Conservation (phyloP, 2,888 invertebrate species). For the Gortyna flavago region DNA sequence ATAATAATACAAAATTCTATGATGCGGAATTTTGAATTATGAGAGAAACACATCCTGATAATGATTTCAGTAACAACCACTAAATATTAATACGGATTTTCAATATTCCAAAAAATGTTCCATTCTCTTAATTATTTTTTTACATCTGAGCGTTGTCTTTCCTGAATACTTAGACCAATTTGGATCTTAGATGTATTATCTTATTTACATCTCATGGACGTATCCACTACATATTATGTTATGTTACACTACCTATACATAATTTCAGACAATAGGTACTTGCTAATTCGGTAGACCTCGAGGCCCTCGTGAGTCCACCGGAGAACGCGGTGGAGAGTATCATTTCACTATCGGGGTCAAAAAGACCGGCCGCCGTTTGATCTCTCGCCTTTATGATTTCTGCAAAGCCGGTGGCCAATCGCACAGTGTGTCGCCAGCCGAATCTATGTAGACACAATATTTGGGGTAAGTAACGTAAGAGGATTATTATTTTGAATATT, state of each 20-base stretch:
- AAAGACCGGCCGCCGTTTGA: constrained; percentile 79
- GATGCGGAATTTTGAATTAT: background rate
- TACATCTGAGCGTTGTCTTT: background rate
- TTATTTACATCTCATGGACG: background rate
- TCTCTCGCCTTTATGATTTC: constrained; percentile 81
- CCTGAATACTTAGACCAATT: background rate
- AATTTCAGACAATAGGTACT: constrained; percentile 47
- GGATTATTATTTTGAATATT: background rate
- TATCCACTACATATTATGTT: no score
- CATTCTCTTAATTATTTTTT: no score
- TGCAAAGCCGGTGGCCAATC: constrained; percentile 67
- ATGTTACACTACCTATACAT: constrained; percentile 18
- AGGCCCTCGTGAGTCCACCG: constrained; percentile 66
- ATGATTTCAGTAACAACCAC: background rate
- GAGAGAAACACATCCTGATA: background rate
- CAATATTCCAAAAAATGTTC: background rate
- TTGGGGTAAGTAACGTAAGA: background rate
- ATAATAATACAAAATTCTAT: background rate
- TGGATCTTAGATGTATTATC: background rate
- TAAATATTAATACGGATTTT: background rate
- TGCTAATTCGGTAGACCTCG: constrained; percentile 63
- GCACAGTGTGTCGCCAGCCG: constrained; percentile 47
- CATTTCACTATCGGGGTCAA: constrained; percentile 79
- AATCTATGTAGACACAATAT: constrained; percentile 44
- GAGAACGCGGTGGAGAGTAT: constrained; percentile 69